Evolutionary conservation across 2,888 invertebrate genomes (phyloP), one percentile per base, ranked within the genome.

Genomic region (Chesias legatella): DNA sequence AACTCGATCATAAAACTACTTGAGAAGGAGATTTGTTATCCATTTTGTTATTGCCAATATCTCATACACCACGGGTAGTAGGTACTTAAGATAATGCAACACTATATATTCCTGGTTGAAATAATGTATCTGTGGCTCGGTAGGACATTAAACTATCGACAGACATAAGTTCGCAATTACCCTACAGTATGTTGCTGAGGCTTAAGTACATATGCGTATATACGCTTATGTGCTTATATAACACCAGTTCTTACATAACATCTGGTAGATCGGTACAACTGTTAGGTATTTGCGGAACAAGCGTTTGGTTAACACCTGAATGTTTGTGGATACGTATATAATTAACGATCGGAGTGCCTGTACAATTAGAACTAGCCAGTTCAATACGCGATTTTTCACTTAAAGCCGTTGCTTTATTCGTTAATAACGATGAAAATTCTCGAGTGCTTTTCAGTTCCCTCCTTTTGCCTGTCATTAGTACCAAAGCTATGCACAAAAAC

Each of bases 81-180:
- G 31, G 25, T 21, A 32, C 27, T 26, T 38, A 38, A 25, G n/a
- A 33, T 11, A 13, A 25, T 37, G 26, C 17, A 21, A 25, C 9
- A 35, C 30, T 17, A 23, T 23, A 23, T 32, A 11, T 32, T 7
- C n/a, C 22, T 8, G 13, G 28, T 40, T 36, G 24, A 22, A 36
- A 35, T 40, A 33, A 40, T 34, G 9, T 24, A 7, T 29, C 33
- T 30, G 26, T 13, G 35, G 22, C 44, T 29, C 29, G 24, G 8
- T 21, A 26, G 45, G 40, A 45, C 45, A 64, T 67, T 61, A 78
- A 76, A 66, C 70, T 76, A 77, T 79, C 67, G 72, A 67, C 58
- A 63, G 73, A 83, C 81, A 82, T 77, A 81, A 82, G 78, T 81
- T 78, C 66, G 71, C 81, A 80, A 83, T 81, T 80, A 80, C 66